A percentile compares a stretch with the other conserved stretches of the same genome.
These are phyloP conservation scores for Ophion ventricosus DNA, from an alignment of 2,888 invertebrate species.

Conservation along the genomic window DNA sequence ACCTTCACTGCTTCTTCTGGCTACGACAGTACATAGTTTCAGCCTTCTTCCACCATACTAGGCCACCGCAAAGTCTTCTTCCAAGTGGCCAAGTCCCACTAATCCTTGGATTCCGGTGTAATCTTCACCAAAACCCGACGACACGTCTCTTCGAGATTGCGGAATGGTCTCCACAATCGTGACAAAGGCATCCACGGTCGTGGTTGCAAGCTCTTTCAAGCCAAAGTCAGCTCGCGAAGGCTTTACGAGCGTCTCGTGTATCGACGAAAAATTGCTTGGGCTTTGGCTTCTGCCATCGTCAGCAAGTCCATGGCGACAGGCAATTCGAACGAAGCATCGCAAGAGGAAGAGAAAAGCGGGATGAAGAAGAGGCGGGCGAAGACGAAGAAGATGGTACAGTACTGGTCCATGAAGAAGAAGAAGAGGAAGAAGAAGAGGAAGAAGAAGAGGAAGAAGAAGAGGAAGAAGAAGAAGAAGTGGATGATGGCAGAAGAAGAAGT, in stretches of 20 bases:
- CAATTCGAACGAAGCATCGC: conserved; percentile 43
- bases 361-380: too few relatives aligned
- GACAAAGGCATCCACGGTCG: neutral
- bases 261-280: conserved; percentile 76
- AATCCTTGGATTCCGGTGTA: too few relatives aligned
- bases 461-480: conserved; percentile 48
- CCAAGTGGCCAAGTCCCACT: too few relatives aligned
- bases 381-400: too few relatives aligned
- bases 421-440: conserved; percentile 1
- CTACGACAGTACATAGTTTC: too few relatives aligned
- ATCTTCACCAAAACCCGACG: too few relatives aligned
- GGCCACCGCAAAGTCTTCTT: too few relatives aligned
- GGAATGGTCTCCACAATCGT: conserved; percentile 5
- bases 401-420: neutral
- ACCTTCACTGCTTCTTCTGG: too few relatives aligned
- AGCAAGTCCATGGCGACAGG: neutral
- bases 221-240: conserved; percentile 65
- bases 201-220: neutral
- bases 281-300: conserved; percentile 63
- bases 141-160: too few relatives aligned
- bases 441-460: conserved; percentile 28
- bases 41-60: too few relatives aligned
- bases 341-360: neutral
- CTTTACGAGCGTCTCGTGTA: conserved; percentile 71
- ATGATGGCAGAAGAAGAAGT: conserved; percentile 33